Evolutionary conservation across 2,888 invertebrate species (phyloP).

Genomic region (Morpho deidamia): DNA sequence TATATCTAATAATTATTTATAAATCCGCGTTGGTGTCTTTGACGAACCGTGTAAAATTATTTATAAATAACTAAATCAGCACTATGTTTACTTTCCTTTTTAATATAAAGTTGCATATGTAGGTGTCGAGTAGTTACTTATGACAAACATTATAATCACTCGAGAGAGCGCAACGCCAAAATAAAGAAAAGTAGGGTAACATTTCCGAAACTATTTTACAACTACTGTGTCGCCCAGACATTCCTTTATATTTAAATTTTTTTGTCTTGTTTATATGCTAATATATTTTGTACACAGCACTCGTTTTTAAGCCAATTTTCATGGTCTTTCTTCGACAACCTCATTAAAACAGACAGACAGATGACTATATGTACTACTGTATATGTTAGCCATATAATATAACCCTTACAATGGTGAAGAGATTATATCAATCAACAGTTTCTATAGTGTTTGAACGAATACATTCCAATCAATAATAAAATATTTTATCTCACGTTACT

Average conservation of each 20-base stretch:
- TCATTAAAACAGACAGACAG: conserved; percentile 39
- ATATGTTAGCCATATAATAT: no score
- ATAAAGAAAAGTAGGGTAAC: conserved; percentile 23
- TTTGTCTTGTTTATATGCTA: conserved; percentile 32
- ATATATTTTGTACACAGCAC: conserved; percentile 37
- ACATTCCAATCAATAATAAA: no score
- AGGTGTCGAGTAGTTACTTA: not conserved
- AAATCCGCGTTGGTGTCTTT: no score
- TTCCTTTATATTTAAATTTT: conserved; percentile 19
- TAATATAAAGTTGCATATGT: not conserved
- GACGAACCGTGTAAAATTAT: not conserved
- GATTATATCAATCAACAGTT: no score
- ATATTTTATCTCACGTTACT: no score
- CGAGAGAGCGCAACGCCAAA: conserved; percentile 5
- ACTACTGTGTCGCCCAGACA: conserved; percentile 17
- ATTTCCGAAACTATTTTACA: conserved; percentile 12
- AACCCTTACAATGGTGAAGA: no score
- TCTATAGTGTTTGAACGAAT: no score
- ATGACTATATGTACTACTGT: conserved; percentile 7
- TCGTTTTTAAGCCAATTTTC: conserved; percentile 51
- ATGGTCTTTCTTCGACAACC: conserved; percentile 43
- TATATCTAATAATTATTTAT: no score
- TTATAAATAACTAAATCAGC: not conserved
- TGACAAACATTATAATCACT: not conserved
- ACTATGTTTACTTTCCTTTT: not conserved